Conservation (phyloP, 2,113 vertebrate species). For the Catagonus wagneri region DNA sequence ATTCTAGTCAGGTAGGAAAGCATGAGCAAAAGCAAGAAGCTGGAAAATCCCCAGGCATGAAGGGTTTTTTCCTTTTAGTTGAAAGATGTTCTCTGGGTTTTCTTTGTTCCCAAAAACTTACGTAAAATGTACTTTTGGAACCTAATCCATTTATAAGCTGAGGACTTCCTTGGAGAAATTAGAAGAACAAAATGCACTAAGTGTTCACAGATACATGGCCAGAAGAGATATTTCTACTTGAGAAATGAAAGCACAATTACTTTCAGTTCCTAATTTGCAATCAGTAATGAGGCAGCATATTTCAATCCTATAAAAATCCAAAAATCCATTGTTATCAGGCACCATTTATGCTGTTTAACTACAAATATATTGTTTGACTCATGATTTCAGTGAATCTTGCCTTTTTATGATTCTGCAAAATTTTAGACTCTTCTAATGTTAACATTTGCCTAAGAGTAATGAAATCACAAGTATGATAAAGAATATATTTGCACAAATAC, state of each 20-base stretch:
- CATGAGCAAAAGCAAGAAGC: neutral
- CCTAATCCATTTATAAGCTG: neutral
- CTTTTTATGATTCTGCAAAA: neutral
- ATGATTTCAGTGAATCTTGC: neutral
- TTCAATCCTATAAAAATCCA: constrained; percentile 34
- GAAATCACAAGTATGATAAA: neutral
- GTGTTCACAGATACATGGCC: constrained; percentile 5
- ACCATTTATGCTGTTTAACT: neutral
- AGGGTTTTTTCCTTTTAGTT: neutral
- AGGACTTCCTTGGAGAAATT: neutral
- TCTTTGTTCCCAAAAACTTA: constrained; percentile 33
- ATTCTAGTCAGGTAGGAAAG: neutral
- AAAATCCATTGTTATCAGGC: neutral
- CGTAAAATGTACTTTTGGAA: constrained; percentile 60
- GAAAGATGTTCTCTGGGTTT: neutral
- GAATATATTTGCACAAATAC: neutral
- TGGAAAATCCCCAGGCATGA: neutral
- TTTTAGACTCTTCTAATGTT: neutral
- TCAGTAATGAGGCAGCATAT: neutral
- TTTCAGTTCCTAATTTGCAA: constrained; percentile 9
- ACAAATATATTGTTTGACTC: neutral
- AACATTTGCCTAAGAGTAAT: constrained; percentile 36
- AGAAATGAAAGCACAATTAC: constrained; percentile 44
- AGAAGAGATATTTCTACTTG: constrained; percentile 12
- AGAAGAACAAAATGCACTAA: constrained; percentile 39